These are phyloP conservation scores for Turdus rufiventris DNA, from an alignment of 2,113 vertebrate genomes.

Conservation along the genomic window DNA sequence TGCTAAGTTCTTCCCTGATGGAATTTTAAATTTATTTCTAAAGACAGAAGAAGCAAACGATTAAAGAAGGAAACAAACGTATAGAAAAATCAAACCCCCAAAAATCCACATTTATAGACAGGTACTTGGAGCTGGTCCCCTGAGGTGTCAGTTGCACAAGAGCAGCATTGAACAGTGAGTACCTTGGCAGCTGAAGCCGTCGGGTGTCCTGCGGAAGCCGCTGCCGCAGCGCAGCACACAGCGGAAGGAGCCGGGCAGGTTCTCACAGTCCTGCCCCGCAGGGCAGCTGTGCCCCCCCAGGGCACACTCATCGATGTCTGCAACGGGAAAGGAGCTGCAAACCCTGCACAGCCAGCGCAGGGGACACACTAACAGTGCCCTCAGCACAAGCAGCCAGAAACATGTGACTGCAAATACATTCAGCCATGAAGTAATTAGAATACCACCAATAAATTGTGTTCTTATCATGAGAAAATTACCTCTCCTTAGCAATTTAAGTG, in stretches of 20 bases:
- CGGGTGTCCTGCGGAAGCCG: conserved; percentile 84
- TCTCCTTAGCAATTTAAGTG: neutral
- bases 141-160: too few relatives aligned
- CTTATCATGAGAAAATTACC: neutral
- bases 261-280: conserved; percentile 86
- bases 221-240: conserved; percentile 83
- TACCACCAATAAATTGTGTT: neutral
- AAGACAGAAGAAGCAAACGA: neutral
- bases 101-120: neutral
- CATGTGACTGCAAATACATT: too few relatives aligned
- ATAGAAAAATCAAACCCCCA: fast-evolving
- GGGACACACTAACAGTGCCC: fast-evolving
- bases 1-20: neutral
- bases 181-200: conserved; percentile 90
- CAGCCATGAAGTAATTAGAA: neutral
- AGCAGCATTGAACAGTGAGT: neutral
- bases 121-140: neutral
- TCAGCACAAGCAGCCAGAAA: neutral
- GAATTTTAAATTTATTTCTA: neutral
- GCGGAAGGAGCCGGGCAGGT: conserved; percentile 86
- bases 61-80: neutral
- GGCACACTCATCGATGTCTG: conserved; percentile 92
- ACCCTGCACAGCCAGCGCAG: fast-evolving
- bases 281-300: conserved; percentile 80
- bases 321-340: neutral